Evolutionary conservation across 1,140 invertebrate genomes (phyloP), one percentile per base, ranked within the genome.

Genomic region (Pectinophora gossypiella): DNA sequence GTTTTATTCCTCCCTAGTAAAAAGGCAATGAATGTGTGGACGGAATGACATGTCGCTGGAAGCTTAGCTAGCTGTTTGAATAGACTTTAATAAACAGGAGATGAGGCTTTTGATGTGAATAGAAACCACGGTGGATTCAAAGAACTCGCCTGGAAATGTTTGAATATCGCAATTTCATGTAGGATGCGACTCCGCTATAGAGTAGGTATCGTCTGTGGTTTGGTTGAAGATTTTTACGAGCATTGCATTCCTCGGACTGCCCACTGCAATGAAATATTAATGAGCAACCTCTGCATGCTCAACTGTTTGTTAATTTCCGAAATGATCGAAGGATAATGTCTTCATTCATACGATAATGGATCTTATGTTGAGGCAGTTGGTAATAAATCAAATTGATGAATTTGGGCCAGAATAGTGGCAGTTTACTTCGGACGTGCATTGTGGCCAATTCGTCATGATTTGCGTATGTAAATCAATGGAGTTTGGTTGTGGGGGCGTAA

Each of bases 401-500:
- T 44, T 20, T 36, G 35, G 32, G 43, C 58, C 36, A 53, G 52
- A 56, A 52, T 51, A 59, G 52, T 48, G 53, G 51, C 40, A 35
- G 54, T 44, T 51, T 64, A 74, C 74, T 84, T 76, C 54, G 71
- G 75, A 63, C 65, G 61, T 72, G 70, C 66, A 76, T 73, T 78
- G 74, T 76, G 68, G 63, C 68, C 71, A 80, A 83, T 83, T 86
- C 78, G 77, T 80, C 79, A 83, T 77, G 76, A 79, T 78, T 83
- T 81, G 77, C 76, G 76, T 83, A 85, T 80, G 76, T 82, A 78
- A 86, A 85, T 83, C 78, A 72, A 75, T 75, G 70, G 59, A 77
- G 68, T 81, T 81, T 76, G 77, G 73, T 73, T 82, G 76, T 71
- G 73, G 68, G 67, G 57, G 61, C 64, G 72, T 80, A 86, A 85